A percentile compares a stretch with the other conserved stretches of the same genome.
Evolutionary conservation across 2,888 invertebrate species (phyloP).

Genomic region (Ommatoiulus sabulosus): DNA sequence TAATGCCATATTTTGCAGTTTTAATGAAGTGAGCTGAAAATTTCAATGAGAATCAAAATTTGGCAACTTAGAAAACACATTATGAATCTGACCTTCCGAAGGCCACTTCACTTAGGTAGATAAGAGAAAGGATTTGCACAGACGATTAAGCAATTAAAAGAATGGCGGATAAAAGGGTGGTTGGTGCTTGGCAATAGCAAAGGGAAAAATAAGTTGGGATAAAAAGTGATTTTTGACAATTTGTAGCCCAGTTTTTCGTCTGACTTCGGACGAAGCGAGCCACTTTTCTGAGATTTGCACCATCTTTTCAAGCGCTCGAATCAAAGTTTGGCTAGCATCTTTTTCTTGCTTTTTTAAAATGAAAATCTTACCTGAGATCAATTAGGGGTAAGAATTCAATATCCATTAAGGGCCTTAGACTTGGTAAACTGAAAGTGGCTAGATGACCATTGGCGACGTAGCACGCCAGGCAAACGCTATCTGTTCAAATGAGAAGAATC

Average conservation of each 20-base stretch:
- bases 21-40: too few relatives aligned
- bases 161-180: too few relatives aligned
- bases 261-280: neutral
- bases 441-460: slow-evolving; percentile 96
- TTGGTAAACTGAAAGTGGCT: slow-evolving; percentile 94
- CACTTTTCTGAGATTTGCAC: neutral
- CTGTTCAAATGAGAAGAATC: slow-evolving; percentile 72
- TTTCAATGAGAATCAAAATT: too few relatives aligned
- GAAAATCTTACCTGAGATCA: slow-evolving; percentile 83
- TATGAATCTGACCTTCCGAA: too few relatives aligned
- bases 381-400: slow-evolving; percentile 93
- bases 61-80: too few relatives aligned
- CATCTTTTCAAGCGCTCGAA: neutral
- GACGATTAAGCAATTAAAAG: too few relatives aligned
- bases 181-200: neutral
- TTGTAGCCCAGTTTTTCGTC: neutral
- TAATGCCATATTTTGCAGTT: too few relatives aligned
- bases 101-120: too few relatives aligned
- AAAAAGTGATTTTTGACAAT: neutral
- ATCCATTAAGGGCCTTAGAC: slow-evolving; percentile 90
- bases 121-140: too few relatives aligned
- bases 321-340: too few relatives aligned
- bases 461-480: slow-evolving; percentile 93
- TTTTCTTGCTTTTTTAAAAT: too few relatives aligned
- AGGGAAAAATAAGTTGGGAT: neutral